Base-by-base conservation (phyloP, 92 coral and sea anemone genomes). In the Porites evermanni region DNA sequence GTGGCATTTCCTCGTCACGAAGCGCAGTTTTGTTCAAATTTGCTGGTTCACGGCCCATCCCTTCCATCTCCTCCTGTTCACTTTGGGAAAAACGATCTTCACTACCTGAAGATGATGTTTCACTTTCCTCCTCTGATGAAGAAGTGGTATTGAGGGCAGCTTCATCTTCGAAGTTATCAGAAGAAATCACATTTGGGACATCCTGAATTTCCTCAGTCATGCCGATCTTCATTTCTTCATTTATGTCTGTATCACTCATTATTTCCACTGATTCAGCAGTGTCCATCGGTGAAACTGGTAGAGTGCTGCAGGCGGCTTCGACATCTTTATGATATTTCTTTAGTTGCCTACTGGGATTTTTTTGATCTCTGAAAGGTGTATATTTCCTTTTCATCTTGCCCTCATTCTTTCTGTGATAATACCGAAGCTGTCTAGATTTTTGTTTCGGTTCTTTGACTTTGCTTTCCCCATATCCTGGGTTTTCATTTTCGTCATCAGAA, bases 1-100 rank as follows among this genome's bases (percentile, higher is more conserved):
- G 75, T 83, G 88, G 54, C 84, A 80, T 53, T 79, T 83, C 69
- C 83, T 83, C 68, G 71, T 91, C 47, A 87, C 60, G 85, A 77
- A 4, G 81, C 91, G 72, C 67, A 87, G 67, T 83, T 91, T 16
- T 89, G 59, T 1, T 26, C 32, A 26, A 26, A 26, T 63, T 63
- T 78, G 64, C 19, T 47, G 32, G 32, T 63, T 78, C 70, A 60
- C 56, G 56, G 81, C 26, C 70, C 81, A 78, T 63, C 70, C 63
- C 81, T 61, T 78, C 81, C 18, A 59, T 29, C 82, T 74, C 78
- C 78, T 64, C 51, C 64, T 74, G 73, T 68, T 68, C 73, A 68
- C 73, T 68, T 68, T 68, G 38, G 2, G 73, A 68, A 68, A 68
- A 58, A 52, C 63, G 7, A 21, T 74, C 79, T 74, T 74, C 65